Evolutionary conservation across 2,888 invertebrate species (phyloP), one percentile per base, ranked within the genome.

Genomic region (Pyrrhia umbra): DNA sequence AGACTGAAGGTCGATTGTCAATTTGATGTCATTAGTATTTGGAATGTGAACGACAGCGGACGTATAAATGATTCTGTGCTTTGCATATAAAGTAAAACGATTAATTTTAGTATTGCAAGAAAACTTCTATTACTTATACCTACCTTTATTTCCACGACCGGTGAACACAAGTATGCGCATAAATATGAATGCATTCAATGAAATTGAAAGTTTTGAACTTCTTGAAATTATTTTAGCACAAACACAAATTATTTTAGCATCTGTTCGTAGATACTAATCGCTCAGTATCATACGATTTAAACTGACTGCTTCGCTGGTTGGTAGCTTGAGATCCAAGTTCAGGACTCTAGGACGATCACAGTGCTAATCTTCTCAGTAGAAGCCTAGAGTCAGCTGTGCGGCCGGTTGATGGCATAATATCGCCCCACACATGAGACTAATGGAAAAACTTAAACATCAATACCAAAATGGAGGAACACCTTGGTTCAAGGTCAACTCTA

Each of bases 11-110:
- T 9, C 27, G 15, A 43, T 63, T 39, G 3, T 9, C 13, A 20
- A 37, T 15, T 9, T 18, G 6, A 27, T 50, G 30, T 25, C 18
- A 72, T 67, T 47, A 47, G 42, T 47, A 68, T 67, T 73, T 15
- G 39, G 13, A 66, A 73, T 15, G 13, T 47, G 20, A 39, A 8
- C 21, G 15, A 39, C 10, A 39, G 39, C 39, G 43, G 39, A 68
- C 39, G 68, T 27, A 39, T 25, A 6, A 56, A 42, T 23, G 18
- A 10, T 5, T 6, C 2, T 40, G 15, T n/a, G 57, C 9, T 39
- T 34, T 34, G 43, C 57, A 55, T 74, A 15, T 15, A 27, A 63
- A 49, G 39, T 13, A 23, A 21, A 65, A 21, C 15, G 3, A 42
- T 52, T 54, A 37, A 54, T 54, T 42, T 54, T n/a, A 21, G 13